Evolutionary conservation across 2,888 invertebrate species (phyloP).

Genomic region (Cosmia pyralina): DNA sequence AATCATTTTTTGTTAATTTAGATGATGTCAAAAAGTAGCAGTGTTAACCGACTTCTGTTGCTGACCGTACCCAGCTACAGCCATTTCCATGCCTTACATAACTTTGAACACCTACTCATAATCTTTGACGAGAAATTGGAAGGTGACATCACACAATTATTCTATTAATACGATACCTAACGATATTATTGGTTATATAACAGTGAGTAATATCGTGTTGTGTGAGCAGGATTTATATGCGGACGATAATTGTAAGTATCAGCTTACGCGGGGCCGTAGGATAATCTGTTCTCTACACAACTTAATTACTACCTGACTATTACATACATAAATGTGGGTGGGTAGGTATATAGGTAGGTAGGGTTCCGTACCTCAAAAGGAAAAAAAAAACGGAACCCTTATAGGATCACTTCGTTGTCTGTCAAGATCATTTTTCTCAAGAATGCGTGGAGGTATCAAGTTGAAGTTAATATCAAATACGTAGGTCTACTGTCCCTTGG

Average conservation of each 20-base stretch:
- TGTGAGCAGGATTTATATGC: conserved; percentile 30
- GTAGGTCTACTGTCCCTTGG: too few species aligned
- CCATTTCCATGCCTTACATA: too few species aligned
- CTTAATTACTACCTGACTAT: conserved; percentile 38
- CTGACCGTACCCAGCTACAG: too few species aligned
- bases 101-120: not conserved
- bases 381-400: too few species aligned
- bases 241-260: conserved; percentile 52
- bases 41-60: too few species aligned
- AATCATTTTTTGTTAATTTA: too few species aligned
- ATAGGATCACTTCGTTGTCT: too few species aligned
- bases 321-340: not conserved
- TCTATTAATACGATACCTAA: conserved; percentile 15
- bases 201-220: conserved; percentile 21
- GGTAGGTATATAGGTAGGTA: not conserved
- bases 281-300: conserved; percentile 46
- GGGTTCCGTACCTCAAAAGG: too few species aligned
- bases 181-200: conserved; percentile 21
- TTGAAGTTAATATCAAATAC: too few species aligned
- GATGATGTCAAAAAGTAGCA: too few species aligned
- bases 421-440: too few species aligned
- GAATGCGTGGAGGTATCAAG: too few species aligned
- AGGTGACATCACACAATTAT: conserved; percentile 12
- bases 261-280: conserved; percentile 36
- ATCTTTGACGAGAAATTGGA: not conserved